These are phyloP conservation scores for Drosophila aff. DNA, from an alignment of 1,140 invertebrate species.

Conservation along the genomic window DNA sequence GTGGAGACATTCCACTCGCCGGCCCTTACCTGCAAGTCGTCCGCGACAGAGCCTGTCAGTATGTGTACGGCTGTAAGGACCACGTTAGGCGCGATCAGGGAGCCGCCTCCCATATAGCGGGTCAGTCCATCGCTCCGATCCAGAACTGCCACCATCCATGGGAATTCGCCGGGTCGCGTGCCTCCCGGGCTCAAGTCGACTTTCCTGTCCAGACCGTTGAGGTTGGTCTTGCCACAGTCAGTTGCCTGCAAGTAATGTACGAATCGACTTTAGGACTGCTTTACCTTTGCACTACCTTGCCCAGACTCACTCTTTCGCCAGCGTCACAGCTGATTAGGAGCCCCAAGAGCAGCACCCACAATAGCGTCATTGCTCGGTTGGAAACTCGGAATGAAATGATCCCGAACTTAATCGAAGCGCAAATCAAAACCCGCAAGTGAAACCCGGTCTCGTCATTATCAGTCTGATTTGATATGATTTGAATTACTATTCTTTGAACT, in stretches of 20 bases:
- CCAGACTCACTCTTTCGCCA: background rate
- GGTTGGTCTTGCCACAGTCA: slow-evolving; percentile 6
- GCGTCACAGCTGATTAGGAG: background rate
- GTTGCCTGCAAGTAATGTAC: background rate
- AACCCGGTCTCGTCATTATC: background rate
- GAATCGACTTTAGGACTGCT: background rate
- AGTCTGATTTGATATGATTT: background rate
- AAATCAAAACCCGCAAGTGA: no score
- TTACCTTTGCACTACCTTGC: no score
- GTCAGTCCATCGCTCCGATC: slow-evolving; percentile 85
- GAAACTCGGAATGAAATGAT: background rate
- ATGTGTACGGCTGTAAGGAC: slow-evolving; percentile 89
- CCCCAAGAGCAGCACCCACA: background rate
- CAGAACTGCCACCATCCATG: slow-evolving; percentile 93
- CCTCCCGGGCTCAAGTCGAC: slow-evolving; percentile 85
- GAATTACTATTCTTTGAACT: background rate
- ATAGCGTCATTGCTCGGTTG: background rate
- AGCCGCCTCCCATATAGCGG: slow-evolving; percentile 87
- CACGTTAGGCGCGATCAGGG: slow-evolving; percentile 88
- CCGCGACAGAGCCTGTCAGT: slow-evolving; percentile 81
- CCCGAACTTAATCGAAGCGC: background rate
- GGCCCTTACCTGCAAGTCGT: slow-evolving; percentile 30
- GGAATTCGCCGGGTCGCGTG: slow-evolving; percentile 90
- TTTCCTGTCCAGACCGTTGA: background rate
- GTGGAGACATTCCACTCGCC: slow-evolving; percentile 42